Conservation (phyloP, 2,797 vertebrate species). For the Parotocinclus haroldoi region DNA sequence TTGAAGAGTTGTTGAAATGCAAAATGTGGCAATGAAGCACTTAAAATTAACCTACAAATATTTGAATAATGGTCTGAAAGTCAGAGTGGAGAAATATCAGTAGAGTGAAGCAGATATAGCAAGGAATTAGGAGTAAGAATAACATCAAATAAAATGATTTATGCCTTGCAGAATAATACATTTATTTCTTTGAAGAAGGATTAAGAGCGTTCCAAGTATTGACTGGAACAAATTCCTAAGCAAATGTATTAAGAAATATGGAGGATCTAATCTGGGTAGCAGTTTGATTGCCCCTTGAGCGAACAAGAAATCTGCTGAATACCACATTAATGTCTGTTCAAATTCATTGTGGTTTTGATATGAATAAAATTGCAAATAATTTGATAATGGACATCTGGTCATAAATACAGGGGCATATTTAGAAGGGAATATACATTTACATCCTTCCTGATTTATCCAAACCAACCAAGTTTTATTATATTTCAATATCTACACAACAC, state of each 20-base stretch:
- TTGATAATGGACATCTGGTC: neutral
- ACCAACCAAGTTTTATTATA: too few species aligned
- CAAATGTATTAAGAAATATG: neutral
- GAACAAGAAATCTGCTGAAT: neutral
- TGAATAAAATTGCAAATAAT: too few species aligned
- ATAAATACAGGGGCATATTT: neutral
- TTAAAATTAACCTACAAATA: neutral
- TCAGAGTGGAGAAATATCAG: neutral
- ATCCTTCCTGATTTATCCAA: too few species aligned
- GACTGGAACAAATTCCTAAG: neutral
- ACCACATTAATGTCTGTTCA: neutral
- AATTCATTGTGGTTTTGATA: neutral
- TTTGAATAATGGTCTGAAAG: neutral
- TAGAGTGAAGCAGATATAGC: neutral
- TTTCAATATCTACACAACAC: too few species aligned
- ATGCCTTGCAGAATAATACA: neutral
- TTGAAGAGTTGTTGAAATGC: neutral
- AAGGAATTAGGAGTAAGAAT: neutral
- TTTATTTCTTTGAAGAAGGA: constrained; percentile 1
- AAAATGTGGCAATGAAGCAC: neutral
- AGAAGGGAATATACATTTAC: neutral
- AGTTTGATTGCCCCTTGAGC: neutral
- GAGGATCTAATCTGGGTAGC: neutral
- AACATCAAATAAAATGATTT: neutral
- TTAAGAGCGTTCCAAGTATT: neutral